Conservation (phyloP, 1,140 invertebrate species). For the Danaus melanippus region DNA sequence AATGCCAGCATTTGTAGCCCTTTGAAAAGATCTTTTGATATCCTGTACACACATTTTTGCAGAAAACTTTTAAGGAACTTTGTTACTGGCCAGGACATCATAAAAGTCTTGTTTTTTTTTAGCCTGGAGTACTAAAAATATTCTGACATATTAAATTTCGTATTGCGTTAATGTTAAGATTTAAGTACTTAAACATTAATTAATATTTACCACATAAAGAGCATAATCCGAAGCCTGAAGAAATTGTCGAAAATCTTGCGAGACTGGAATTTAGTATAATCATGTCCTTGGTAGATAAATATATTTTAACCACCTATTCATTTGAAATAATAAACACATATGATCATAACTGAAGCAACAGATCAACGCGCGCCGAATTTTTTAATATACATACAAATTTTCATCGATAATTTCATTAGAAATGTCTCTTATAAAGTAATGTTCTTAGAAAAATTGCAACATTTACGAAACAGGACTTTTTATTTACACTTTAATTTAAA, state of each 20-base stretch:
- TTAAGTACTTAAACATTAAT: constrained; percentile 1
- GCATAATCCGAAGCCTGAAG: constrained; percentile 55
- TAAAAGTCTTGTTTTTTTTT: too few relatives aligned
- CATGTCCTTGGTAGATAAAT: constrained; percentile 66
- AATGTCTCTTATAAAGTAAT: constrained; percentile 11
- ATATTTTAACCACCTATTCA: constrained; percentile 48
- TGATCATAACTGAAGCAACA: constrained; percentile 20
- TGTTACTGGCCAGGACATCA: too few relatives aligned
- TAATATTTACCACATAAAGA: constrained; percentile 57
- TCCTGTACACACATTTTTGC: too few relatives aligned
- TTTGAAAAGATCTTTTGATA: background rate
- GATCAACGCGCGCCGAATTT: constrained; percentile 15
- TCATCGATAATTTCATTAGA: constrained; percentile 29
- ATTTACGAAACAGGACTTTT: background rate
- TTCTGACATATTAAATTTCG: background rate
- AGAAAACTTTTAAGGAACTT: too few relatives aligned
- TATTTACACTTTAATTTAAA: too few relatives aligned
- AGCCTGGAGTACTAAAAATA: too few relatives aligned
- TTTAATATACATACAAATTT: constrained; percentile 27
- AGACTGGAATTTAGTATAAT: constrained; percentile 61
- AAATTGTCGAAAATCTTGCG: constrained; percentile 58
- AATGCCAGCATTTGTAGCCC: constrained; percentile 4
- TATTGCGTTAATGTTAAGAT: constrained; percentile 2
- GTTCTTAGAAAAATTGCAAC: constrained; percentile 1
- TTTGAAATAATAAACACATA: constrained; percentile 28